These are phyloP conservation scores for Ceratotherium simum DNA, from an alignment of 2,113 vertebrate genomes.

Conservation along the genomic window DNA sequence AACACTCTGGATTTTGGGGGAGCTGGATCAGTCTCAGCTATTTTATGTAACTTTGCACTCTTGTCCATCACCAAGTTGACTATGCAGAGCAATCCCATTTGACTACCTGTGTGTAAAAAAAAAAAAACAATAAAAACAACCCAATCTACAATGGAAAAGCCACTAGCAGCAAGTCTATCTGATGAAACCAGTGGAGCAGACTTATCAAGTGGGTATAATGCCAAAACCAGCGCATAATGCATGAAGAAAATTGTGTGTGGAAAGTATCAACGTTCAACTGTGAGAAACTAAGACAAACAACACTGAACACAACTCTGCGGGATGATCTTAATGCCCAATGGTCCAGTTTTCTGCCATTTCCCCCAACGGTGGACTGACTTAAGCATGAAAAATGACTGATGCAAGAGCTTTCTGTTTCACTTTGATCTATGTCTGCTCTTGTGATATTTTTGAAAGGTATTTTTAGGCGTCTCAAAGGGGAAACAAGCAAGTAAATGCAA, in stretches of 20 bases:
- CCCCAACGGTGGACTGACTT: constrained; percentile 74
- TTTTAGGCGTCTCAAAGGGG: constrained; percentile 83
- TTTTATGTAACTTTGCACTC: constrained; percentile 23
- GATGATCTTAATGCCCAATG: constrained; percentile 81
- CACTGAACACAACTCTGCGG: constrained; percentile 79
- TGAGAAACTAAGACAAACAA: constrained; percentile 80
- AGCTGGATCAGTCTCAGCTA: neutral
- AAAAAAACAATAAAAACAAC: neutral
- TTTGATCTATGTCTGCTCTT: constrained; percentile 86
- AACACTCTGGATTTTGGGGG: constrained; percentile 27
- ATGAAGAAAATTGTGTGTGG: constrained; percentile 80
- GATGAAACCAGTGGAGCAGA: constrained; percentile 71
- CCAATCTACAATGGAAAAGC: constrained; percentile 48
- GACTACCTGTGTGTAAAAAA: constrained; percentile 58
- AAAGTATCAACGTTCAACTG: constrained; percentile 70
- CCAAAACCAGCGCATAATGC: constrained; percentile 80
- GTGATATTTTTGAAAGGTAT: constrained; percentile 81
- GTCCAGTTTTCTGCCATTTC: constrained; percentile 79
- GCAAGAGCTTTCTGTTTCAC: constrained; percentile 83
- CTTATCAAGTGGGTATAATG: constrained; percentile 78
- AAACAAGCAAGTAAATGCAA: constrained; percentile 83
- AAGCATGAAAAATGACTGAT: constrained; percentile 84
- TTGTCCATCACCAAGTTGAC: constrained; percentile 41
- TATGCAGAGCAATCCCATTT: constrained; percentile 58
- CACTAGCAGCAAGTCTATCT: constrained; percentile 74